These are phyloP conservation scores for Nibea albiflora DNA, from an alignment of 2,113 vertebrate genomes.

Conservation along the genomic window DNA sequence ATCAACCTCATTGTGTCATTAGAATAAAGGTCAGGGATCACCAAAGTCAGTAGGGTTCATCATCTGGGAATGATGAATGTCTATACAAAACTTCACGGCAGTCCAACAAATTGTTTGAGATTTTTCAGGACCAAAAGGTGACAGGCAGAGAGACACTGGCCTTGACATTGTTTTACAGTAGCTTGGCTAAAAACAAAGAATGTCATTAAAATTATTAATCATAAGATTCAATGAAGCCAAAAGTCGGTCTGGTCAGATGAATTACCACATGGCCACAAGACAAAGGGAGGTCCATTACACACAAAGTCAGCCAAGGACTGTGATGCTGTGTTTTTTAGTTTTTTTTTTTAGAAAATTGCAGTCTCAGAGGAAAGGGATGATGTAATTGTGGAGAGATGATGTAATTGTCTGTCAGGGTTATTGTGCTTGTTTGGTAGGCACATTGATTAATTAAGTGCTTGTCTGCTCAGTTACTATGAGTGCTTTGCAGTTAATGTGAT, in stretches of 20 bases:
- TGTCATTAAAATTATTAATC: constrained; percentile 14
- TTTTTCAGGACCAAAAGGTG: too few species aligned
- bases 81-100: not conserved
- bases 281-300: constrained; percentile 20
- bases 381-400: constrained; percentile 56
- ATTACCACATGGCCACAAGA: constrained; percentile 4
- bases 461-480: constrained; percentile 37
- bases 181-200: not conserved
- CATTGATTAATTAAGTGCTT: constrained; percentile 57
- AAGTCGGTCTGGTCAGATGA: constrained; percentile 10
- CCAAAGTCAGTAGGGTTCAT: not conserved
- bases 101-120: too few species aligned
- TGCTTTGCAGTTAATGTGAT: constrained; percentile 45
- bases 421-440: constrained; percentile 23
- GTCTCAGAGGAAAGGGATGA: constrained; percentile 30
- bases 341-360: constrained; percentile 39
- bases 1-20: not conserved
- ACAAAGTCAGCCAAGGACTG: constrained; percentile 44
- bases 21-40: not conserved
- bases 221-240: constrained; percentile 4
- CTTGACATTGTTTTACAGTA: too few species aligned
- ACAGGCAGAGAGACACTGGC: not conserved
- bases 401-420: constrained; percentile 55
- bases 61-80: not conserved
- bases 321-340: constrained; percentile 15